phyloP scores from a whole-genome alignment of 1,140 invertebrate genomes.

The Eueides isabella region DNA sequence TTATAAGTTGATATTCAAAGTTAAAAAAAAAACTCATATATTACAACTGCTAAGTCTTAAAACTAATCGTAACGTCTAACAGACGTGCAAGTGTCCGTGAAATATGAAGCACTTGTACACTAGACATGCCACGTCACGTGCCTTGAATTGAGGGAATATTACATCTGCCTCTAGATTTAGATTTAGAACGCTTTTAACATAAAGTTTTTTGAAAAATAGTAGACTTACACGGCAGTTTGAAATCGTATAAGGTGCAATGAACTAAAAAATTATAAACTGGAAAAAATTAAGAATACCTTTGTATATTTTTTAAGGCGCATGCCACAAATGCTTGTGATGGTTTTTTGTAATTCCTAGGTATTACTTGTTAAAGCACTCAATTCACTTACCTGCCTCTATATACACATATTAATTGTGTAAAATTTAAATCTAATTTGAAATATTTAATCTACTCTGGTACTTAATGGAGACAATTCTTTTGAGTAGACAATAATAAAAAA shows the following conservation, averaged over 20 bases:
- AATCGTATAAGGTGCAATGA: neutral
- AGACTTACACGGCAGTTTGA: neutral
- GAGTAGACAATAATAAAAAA: too few species aligned
- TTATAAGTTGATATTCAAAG: too few species aligned
- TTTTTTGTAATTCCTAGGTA: too few species aligned
- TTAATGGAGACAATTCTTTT: too few species aligned
- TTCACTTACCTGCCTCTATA: too few species aligned
- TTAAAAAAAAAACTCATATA: neutral
- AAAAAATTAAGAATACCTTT: too few species aligned
- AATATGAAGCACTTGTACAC: constrained; percentile 1
- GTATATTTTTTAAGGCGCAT: too few species aligned
- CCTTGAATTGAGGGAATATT: neutral
- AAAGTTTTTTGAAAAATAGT: neutral
- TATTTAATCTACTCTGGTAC: too few species aligned
- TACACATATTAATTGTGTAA: too few species aligned
- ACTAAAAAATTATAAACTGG: neutral
- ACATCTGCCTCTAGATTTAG: neutral
- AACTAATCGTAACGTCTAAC: neutral
- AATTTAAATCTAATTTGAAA: too few species aligned
- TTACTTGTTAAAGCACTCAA: too few species aligned
- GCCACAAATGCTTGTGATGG: too few species aligned
- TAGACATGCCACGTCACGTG: neutral
- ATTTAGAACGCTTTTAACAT: neutral
- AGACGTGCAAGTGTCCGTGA: constrained; percentile 4
- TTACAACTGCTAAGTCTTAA: neutral